Conservation (phyloP, 2,113 vertebrate species). For the Harpagus bidentatus region DNA sequence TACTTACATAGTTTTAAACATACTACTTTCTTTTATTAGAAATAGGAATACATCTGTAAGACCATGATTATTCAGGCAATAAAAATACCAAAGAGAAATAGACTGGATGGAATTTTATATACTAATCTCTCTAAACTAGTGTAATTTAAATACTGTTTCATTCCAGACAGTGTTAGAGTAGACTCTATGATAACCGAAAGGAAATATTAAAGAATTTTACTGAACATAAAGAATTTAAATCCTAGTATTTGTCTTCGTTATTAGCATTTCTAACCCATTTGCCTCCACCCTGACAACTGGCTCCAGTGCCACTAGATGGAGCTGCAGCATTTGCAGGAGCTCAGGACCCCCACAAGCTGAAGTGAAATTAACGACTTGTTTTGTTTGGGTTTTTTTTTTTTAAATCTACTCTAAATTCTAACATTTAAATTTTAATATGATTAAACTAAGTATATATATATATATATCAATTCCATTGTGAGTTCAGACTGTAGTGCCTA, state of each 20-base stretch:
- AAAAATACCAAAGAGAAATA: not conserved
- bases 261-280: too few species aligned
- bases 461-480: not conserved
- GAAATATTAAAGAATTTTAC: not conserved
- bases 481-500: not conserved
- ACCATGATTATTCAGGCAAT: not conserved
- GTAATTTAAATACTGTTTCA: not conserved
- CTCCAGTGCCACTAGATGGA: conserved; percentile 57
- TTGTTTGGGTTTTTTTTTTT: not conserved
- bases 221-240: not conserved
- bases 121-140: not conserved
- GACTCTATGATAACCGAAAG: not conserved
- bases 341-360: not conserved
- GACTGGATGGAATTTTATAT: not conserved
- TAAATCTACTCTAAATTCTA: not conserved
- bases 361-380: not conserved
- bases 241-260: not conserved
- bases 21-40: not conserved
- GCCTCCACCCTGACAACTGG: not conserved
- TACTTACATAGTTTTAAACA: not conserved
- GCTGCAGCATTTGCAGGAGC: not conserved
- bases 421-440: conserved; percentile 19
- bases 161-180: rapidly evolving
- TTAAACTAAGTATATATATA: not conserved
- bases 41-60: not conserved